Percentiles rank a stretch among this genome's conserved stretches.
Conservation (phyloP, 2,113 vertebrate genomes). For the Halichoerus grypus region DNA sequence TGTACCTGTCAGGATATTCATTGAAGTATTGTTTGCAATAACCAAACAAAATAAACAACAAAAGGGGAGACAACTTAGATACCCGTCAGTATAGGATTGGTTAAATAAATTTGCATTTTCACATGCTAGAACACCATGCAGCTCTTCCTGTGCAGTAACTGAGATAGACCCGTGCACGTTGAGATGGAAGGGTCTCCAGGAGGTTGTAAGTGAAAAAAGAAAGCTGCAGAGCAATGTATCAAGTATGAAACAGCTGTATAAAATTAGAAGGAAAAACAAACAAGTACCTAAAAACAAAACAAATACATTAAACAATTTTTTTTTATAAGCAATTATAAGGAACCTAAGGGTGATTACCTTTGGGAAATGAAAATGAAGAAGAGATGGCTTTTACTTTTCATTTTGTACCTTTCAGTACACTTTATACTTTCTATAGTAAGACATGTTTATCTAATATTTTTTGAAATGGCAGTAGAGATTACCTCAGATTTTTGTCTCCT, state of each 20-base stretch:
- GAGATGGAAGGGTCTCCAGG: neutral
- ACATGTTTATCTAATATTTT: neutral
- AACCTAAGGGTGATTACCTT: neutral
- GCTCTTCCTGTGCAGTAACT: neutral
- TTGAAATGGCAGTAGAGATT: neutral
- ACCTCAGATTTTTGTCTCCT: slow-evolving; percentile 1
- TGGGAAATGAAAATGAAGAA: neutral
- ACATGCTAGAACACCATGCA: neutral
- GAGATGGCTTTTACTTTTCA: slow-evolving; percentile 35
- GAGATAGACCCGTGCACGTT: neutral
- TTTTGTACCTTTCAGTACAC: neutral
- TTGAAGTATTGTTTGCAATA: neutral
- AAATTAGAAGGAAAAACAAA: slow-evolving; percentile 35
- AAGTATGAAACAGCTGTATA: neutral
- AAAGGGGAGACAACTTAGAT: neutral
- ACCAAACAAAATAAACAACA: slow-evolving; percentile 34
- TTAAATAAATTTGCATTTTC: slow-evolving; percentile 51
- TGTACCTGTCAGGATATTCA: neutral
- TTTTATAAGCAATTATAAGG: neutral
- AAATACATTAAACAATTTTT: neutral
- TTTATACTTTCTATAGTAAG: neutral
- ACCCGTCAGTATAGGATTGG: neutral
- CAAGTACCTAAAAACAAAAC: neutral
- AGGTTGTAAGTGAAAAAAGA: neutral
- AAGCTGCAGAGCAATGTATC: neutral